A percentile compares a stretch with the other conserved stretches of the same genome.
Conservation (phyloP, 92 coral and sea anemone genomes). For the Ricordea florida region DNA sequence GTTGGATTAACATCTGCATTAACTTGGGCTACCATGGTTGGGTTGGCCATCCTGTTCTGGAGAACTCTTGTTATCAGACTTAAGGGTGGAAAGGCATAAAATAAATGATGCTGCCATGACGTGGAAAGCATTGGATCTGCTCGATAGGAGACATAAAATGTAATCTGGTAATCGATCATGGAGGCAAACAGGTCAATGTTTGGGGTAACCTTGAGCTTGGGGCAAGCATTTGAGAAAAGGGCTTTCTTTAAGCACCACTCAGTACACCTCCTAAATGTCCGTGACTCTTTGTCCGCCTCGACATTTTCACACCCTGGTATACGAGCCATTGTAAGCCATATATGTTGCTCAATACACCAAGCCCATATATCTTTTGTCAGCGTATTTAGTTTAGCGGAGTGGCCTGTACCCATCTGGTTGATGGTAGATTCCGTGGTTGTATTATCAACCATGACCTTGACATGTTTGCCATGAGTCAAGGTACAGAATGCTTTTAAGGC, state of each 20-base stretch:
- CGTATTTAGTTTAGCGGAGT: background rate
- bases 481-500: background rate
- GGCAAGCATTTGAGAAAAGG: too few species aligned
- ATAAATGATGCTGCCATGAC: too few species aligned
- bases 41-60: too few species aligned
- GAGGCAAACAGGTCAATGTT: too few species aligned
- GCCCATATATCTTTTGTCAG: constrained; percentile 3
- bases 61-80: too few species aligned
- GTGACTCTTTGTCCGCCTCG: constrained; percentile 21
- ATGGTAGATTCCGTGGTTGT: background rate
- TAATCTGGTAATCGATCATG: too few species aligned
- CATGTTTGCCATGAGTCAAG: background rate
- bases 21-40: too few species aligned
- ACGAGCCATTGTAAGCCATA: constrained; percentile 29
- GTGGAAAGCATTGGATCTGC: too few species aligned
- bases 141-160: too few species aligned
- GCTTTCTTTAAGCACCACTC: background rate
- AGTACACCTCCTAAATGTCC: background rate
- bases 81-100: too few species aligned
- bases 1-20: too few species aligned
- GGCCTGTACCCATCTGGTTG: background rate
- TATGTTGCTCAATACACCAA: constrained; percentile 12
- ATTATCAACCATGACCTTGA: background rate
- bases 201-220: too few species aligned
- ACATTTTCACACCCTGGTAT: constrained; percentile 12